These are phyloP conservation scores for Arnoldichthys spilopterus DNA, from an alignment of 2,797 vertebrate genomes.

Conservation along the genomic window DNA sequence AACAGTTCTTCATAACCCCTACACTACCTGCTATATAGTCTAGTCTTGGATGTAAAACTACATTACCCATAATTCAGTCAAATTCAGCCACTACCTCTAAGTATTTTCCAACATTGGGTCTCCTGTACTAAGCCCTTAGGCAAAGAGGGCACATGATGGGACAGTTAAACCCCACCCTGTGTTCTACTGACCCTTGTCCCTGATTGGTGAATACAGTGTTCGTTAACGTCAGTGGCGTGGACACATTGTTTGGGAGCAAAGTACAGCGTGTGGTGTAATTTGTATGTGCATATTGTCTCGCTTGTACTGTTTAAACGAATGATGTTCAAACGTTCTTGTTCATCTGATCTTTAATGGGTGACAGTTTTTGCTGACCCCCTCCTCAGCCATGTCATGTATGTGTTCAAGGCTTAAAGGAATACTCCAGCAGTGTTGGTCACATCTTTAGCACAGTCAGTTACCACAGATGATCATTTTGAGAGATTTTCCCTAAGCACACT, in stretches of 20 bases:
- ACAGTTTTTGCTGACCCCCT: background rate
- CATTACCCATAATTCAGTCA: slow-evolving; percentile 24
- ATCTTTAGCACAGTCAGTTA: background rate
- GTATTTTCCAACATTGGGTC: slow-evolving; percentile 40
- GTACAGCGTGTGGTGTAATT: slow-evolving; percentile 10
- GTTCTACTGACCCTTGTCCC: background rate
- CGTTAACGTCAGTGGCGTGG: background rate
- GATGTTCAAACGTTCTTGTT: slow-evolving; percentile 5
- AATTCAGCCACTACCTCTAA: slow-evolving; percentile 47
- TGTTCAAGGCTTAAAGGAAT: background rate
- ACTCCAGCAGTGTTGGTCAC: background rate
- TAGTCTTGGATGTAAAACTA: slow-evolving; percentile 12
- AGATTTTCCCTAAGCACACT: too few relatives aligned
- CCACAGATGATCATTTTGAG: too few relatives aligned
- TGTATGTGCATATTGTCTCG: background rate
- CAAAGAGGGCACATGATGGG: background rate
- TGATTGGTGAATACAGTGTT: background rate
- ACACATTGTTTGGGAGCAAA: slow-evolving; percentile 22
- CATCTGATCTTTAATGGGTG: slow-evolving; percentile 17
- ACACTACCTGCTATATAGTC: background rate
- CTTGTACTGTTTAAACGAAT: slow-evolving; percentile 11
- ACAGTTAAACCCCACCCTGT: background rate
- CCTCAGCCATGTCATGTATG: background rate
- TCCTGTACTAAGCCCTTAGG: background rate
- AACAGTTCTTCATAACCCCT: background rate